Base-by-base conservation (phyloP, 2,797 vertebrate genomes). In the Cyclopterus lumpus region DNA sequence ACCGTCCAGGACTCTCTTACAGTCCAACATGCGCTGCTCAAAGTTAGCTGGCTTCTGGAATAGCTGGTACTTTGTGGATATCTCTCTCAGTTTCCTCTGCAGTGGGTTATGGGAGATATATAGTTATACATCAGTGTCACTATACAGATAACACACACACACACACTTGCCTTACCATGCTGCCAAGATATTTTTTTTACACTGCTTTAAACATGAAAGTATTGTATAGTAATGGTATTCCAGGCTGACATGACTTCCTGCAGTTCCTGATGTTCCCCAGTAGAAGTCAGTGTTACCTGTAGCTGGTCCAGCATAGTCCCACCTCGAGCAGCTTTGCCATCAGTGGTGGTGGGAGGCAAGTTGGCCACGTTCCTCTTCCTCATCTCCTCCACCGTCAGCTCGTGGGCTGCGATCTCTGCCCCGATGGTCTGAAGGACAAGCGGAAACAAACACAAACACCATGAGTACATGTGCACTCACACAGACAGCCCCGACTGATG, bases 41-140 rank as follows among this genome's bases (percentile, higher is more conserved):
- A 99, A 99, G 93, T 99, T 98, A 1, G 97, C 98, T 20, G 98
- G 98, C 84, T 99, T 99, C 94, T 99, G 98, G 91, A 99, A 99
- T 12, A 99, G 95, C 91, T 99, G 98, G 85, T 97, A 99, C 75
- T 99, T 99, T 1, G 97, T 99, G 70, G 95, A 97, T 1, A 99
- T 96, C 81, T 99, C 98, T 28, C 97, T 95, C 57, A 99, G 93
- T 75, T 99, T 99, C 80, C 97, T 96, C 98, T 99, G 91, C 86
- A 77, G 28, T 5, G 18, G 4, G 7, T 0, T 8, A 67, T 22
- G 8, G 4, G 30, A 24, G 48, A 34, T 2, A 40, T 6, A 53
- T 73, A 69, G 34, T 34, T 61, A 44, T 3, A 53, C 3, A 30
- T 36, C 18, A 66, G 6, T 38, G 11, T 44, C 2, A 55, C 4